Base-by-base conservation (phyloP, 2,113 vertebrate genomes). In the Sebastes fasciatus region DNA sequence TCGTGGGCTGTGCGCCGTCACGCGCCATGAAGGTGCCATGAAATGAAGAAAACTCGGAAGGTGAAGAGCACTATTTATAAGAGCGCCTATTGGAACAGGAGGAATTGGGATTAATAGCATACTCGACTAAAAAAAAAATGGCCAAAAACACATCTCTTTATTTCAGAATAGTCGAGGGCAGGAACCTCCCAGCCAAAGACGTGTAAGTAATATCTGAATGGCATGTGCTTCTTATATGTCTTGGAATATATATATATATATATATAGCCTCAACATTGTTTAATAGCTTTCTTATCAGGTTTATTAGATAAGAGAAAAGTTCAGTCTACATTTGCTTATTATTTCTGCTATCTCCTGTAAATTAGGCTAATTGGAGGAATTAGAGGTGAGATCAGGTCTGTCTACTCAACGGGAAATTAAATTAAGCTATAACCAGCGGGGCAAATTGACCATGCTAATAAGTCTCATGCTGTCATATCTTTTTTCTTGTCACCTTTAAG, bases 131-230 rank as follows among this genome's bases (percentile, higher is more conserved):
- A 34, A 34, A 34, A 34, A 34, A 73, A 82, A 96, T 95, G 97
- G 96, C 96, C 91, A 96, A 86, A 95, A 97, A 94, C 90, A 96
- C 96, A 54, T 96, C 96, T 62, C 95, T 98, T 76, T 96, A 95
- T 91, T 97, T 98, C 87, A 96, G 97, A 45, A 95, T 98, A 92
- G 95, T 97, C 92, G 97, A 98, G 91, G 97, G 96, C 68, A 96
- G 95, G 89, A 96, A 96, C 77, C 96, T 98, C 88, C 97, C 97
- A 1, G 96, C 96, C 90, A 98, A 97, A 94, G 97, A 98, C 82
- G 95, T 98, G 98, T 98, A 92, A 99, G 92, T 94, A 77, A 86
- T 85, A 52, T 73, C 91, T 93, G 71, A 71, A 74, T 71, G 51
- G 48, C 78, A 80, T 23, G 76, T 45, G 79, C 12, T 21, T 69